Conservation (phyloP, 2,113 vertebrate genomes). For the Oryzias woworae region DNA sequence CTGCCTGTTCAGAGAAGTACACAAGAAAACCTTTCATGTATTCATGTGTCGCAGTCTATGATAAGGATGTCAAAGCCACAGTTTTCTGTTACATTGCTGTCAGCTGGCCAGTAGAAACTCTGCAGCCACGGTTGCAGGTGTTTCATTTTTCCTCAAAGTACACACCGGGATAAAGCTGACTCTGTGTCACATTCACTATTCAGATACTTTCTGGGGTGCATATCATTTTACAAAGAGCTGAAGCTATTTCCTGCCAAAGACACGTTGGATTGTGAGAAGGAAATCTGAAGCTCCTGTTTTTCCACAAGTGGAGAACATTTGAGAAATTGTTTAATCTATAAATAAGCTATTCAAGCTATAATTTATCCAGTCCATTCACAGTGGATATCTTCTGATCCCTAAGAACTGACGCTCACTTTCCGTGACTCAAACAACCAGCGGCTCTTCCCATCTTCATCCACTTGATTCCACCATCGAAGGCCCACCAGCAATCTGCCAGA, state of each 20-base stretch:
- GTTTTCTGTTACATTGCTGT: too few species aligned
- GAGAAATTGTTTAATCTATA: neutral
- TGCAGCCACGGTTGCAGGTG: too few species aligned
- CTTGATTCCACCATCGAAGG: slow-evolving; percentile 97
- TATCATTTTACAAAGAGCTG: too few species aligned
- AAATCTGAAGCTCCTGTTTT: too few species aligned
- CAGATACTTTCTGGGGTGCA: too few species aligned
- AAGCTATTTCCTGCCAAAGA: neutral
- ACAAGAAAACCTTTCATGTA: neutral
- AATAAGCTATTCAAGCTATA: too few species aligned
- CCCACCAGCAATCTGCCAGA: slow-evolving; percentile 93
- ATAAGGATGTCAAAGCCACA: too few species aligned
- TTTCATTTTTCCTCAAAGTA: too few species aligned
- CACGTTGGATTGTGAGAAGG: neutral
- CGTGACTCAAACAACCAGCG: slow-evolving; percentile 94
- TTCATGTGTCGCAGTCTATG: too few species aligned
- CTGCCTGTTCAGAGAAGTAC: slow-evolving; percentile 41
- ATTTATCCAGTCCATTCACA: neutral
- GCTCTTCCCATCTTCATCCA: slow-evolving; percentile 90
- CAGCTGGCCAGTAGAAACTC: too few species aligned
- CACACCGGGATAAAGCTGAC: too few species aligned
- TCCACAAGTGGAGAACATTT: neutral
- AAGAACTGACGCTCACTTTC: slow-evolving; percentile 74
- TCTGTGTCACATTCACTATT: too few species aligned
- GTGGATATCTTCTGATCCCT: neutral